Base-by-base conservation (phyloP, 2,888 invertebrate genomes). In the Parnassius smintheus region DNA sequence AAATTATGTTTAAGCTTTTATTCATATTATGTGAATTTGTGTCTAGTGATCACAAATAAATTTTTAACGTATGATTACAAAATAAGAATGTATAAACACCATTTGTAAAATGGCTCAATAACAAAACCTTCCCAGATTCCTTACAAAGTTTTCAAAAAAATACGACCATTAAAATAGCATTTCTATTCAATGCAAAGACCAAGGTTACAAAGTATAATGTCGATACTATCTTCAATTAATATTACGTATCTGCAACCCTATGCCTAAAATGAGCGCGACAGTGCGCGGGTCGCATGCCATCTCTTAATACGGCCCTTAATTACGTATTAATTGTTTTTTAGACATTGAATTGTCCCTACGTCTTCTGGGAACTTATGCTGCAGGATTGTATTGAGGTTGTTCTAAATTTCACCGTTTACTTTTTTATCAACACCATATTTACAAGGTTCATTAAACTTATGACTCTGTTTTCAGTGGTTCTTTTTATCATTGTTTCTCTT, bases 311-410 rank as follows among this genome's bases (percentile, higher is more conserved):
- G 85, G 83, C 71, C 78, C 80, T 85, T 90, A 90, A 91, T 91
- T 89, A 87, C 88, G 82, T 80, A 87, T 88, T 90, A 91, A 90
- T 91, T 88, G 86, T 88, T 90, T 79, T 88, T 88, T 86, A 83
- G 82, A 79, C 82, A 72, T 72, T 75, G 83, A 83, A 86, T 84
- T 82, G 82, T 83, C 83, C 71, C 72, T 71, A 73, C 70, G 67
- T 70, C 72, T 90, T 89, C 88, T 77, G 62, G 68, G 91, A 90
- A 69, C 65, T 68, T 74, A 69, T 73, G 72, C 72, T 73, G 72
- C 71, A 70, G 70, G 46, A 63, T 66, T 56, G 62, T 59, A 68
- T 68, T 65, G 68, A 68, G 69, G 69, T 71, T 72, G 75, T 76
- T 78, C 76, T 78, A 80, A 76, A 78, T 74, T 74, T 72, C 69